Evolutionary conservation across 2,113 vertebrate genomes (phyloP).

Genomic region (Nanorana parkeri): DNA sequence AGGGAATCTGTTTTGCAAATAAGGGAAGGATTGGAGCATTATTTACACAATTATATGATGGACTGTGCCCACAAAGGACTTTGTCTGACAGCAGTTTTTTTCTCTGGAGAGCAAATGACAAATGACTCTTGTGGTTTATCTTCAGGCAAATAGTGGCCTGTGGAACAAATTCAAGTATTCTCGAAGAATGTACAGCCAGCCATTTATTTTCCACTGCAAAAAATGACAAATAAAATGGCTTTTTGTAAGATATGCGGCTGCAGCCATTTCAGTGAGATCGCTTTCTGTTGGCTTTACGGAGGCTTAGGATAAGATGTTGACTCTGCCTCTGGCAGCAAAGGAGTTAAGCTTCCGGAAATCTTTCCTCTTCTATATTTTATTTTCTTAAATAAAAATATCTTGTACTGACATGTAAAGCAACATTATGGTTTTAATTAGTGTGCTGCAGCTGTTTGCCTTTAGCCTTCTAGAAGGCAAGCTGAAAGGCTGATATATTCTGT

Average conservation of each 20-base stretch:
- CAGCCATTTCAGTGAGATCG: neutral
- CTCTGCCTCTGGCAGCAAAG: conserved; percentile 12
- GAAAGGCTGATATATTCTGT: neutral
- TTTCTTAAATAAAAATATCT: conserved; percentile 54
- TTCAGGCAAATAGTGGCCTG: conserved; percentile 4
- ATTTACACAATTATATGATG: conserved; percentile 3
- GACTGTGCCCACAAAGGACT: neutral
- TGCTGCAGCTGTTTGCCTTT: conserved; percentile 43
- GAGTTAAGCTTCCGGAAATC: conserved; percentile 51
- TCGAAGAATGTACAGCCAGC: conserved; percentile 1
- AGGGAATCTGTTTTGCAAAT: neutral
- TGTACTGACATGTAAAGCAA: conserved; percentile 50
- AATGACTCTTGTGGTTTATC: conserved; percentile 18
- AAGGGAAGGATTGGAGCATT: neutral
- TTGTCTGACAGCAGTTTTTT: conserved; percentile 8
- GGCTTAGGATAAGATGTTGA: neutral
- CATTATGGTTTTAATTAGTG: conserved; percentile 53
- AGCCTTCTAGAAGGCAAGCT: neutral
- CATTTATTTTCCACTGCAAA: neutral
- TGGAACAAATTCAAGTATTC: conserved; percentile 17
- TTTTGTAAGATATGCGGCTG: neutral
- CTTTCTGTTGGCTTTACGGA: conserved; percentile 8
- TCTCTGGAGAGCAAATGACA: conserved; percentile 7
- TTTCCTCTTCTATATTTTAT: conserved; percentile 50
- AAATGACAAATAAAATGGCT: neutral